Conservation (phyloP, 2,113 vertebrate species). For the Cyanoderma ruficeps region DNA sequence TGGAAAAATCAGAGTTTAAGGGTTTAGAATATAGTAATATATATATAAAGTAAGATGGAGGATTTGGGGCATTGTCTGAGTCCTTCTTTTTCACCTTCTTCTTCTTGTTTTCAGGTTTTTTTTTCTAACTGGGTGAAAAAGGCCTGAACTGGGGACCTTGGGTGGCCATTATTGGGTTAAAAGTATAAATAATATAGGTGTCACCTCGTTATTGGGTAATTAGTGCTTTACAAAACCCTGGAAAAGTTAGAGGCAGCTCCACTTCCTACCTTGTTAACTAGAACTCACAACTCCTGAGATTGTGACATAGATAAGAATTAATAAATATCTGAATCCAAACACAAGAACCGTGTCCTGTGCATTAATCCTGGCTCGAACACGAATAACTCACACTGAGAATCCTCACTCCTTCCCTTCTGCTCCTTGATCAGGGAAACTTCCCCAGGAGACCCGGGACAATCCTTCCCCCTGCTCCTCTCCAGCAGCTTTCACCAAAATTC, state of each 20-base stretch:
- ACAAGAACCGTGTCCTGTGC: neutral
- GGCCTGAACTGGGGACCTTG: too few species aligned
- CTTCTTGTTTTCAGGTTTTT: too few species aligned
- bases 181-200: too few species aligned
- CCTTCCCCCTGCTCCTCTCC: neutral
- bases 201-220: neutral
- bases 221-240: too few species aligned
- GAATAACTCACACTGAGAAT: neutral
- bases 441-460: neutral
- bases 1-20: too few species aligned
- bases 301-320: neutral
- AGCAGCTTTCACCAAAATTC: neutral
- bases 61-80: too few species aligned
- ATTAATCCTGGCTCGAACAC: neutral
- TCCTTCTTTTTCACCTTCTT: too few species aligned
- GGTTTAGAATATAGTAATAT: too few species aligned
- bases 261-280: neutral
- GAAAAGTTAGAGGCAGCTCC: too few species aligned
- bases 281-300: neutral
- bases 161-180: too few species aligned
- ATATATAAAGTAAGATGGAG: too few species aligned
- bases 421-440: neutral
- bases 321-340: neutral
- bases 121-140: too few species aligned
- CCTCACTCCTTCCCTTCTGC: neutral